Evolutionary conservation across 2,888 invertebrate species (phyloP).

Genomic region (Ochropacha duplaris): DNA sequence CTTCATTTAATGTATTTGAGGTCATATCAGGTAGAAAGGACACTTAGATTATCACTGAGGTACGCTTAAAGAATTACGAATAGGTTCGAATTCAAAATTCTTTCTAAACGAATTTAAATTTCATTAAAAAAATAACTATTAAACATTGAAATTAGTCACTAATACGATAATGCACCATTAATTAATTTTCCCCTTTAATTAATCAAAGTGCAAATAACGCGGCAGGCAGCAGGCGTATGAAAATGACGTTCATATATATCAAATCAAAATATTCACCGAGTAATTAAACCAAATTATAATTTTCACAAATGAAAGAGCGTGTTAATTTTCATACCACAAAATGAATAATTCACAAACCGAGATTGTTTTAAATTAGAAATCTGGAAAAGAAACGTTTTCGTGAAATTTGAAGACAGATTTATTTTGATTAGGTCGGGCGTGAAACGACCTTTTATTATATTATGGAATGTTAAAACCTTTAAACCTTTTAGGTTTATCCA

Average conservation of each 20-base stretch:
- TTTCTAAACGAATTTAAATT: not conserved
- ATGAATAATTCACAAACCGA: slow-evolving; percentile 41
- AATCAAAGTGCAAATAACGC: not conserved
- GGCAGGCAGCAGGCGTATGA: not conserved
- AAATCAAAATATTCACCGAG: not conserved
- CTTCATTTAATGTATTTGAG: not conserved
- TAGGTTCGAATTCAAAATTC: not conserved
- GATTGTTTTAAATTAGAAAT: slow-evolving; percentile 38
- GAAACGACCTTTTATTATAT: slow-evolving; percentile 1
- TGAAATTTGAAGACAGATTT: slow-evolving; percentile 11
- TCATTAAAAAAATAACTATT: not conserved
- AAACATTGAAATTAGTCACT: not conserved
- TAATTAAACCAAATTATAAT: slow-evolving; percentile 4
- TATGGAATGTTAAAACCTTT: not conserved
- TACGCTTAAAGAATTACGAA: not conserved
- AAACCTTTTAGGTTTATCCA: not conserved
- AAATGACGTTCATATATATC: not conserved
- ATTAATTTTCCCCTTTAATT: not conserved
- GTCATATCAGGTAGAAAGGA: not conserved
- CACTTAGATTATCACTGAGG: not conserved
- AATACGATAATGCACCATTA: not conserved
- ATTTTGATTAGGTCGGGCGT: slow-evolving; percentile 9
- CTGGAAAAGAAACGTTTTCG: slow-evolving; percentile 19
- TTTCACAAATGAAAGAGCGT: slow-evolving; percentile 28
- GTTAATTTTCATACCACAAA: slow-evolving; percentile 22